These are phyloP conservation scores for Sthenelais limicola DNA, from an alignment of 2,888 invertebrate genomes.

Conservation along the genomic window DNA sequence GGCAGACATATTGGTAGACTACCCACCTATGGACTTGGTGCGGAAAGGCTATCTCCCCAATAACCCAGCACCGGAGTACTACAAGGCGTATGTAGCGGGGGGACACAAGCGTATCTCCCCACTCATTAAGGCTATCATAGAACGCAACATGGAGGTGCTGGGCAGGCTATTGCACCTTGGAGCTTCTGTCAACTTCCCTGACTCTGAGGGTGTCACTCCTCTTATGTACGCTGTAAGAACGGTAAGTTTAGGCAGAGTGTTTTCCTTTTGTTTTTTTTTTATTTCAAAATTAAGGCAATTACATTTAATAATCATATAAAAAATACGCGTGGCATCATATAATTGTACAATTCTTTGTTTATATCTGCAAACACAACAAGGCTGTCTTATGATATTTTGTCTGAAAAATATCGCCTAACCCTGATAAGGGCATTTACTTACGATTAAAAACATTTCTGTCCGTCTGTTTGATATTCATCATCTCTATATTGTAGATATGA, in stretches of 20 bases:
- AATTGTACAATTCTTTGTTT: too few relatives aligned
- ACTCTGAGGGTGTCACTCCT: slow-evolving; percentile 69
- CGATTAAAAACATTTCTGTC: too few relatives aligned
- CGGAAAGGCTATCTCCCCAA: slow-evolving; percentile 55
- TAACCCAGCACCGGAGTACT: slow-evolving; percentile 5
- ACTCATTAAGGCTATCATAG: slow-evolving; percentile 71
- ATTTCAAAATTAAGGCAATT: too few relatives aligned
- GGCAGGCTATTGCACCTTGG: slow-evolving; percentile 67
- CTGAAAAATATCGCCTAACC: too few relatives aligned
- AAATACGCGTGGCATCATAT: too few relatives aligned
- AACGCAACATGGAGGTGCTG: slow-evolving; percentile 60
- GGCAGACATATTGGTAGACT: slow-evolving; percentile 56
- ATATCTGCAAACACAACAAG: too few relatives aligned
- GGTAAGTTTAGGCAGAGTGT: slow-evolving; percentile 60
- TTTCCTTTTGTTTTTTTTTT: too few relatives aligned
- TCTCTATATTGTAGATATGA: too few relatives aligned
- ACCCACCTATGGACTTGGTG: slow-evolving; percentile 45
- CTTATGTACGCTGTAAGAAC: slow-evolving; percentile 72
- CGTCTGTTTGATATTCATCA: too few relatives aligned
- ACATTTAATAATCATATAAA: too few relatives aligned
- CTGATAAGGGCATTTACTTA: too few relatives aligned
- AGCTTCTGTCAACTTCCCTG: slow-evolving; percentile 70
- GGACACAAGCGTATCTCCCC: slow-evolving; percentile 60
- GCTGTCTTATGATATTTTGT: too few relatives aligned
- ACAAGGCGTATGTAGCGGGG: slow-evolving; percentile 19